Percentiles rank a stretch among this genome's conserved stretches.
Conservation (phyloP, 2,113 vertebrate species). For the Rhinogobius similis region DNA sequence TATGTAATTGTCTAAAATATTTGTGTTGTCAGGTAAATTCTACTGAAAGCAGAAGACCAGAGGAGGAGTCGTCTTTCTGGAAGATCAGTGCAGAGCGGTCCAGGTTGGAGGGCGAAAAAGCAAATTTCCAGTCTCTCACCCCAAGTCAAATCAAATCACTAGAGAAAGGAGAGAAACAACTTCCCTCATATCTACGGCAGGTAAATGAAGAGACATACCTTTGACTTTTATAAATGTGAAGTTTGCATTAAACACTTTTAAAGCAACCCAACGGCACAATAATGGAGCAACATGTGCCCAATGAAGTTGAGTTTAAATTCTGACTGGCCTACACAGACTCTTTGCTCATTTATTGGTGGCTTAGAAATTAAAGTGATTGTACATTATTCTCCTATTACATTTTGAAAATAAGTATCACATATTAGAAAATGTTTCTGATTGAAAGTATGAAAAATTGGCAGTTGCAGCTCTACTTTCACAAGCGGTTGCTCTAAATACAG, state of each 20-base stretch:
- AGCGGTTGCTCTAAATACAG: background rate
- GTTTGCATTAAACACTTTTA: background rate
- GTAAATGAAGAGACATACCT: conserved; percentile 51
- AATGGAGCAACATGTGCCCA: background rate
- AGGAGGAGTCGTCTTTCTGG: conserved; percentile 93
- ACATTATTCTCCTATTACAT: background rate
- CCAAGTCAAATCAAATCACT: conserved; percentile 98
- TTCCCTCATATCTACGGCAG: conserved; percentile 85
- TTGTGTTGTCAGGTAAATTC: conserved; percentile 62
- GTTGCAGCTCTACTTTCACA: background rate
- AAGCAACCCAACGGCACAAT: background rate
- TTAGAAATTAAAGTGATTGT: background rate
- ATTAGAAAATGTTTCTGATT: background rate
- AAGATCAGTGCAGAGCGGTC: conserved; percentile 95
- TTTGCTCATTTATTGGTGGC: too few relatives aligned
- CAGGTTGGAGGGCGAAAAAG: conserved; percentile 85
- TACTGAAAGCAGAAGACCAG: conserved; percentile 80
- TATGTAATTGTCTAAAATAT: background rate
- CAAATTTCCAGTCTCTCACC: conserved; percentile 90
- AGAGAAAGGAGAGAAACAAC: conserved; percentile 93
- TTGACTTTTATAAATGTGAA: background rate
- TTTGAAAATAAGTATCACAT: background rate
- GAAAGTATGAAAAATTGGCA: background rate
- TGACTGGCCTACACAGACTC: background rate
- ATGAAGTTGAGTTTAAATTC: background rate